Base-by-base conservation (phyloP, 2,113 vertebrate species). In the Pampusana beccarii region DNA sequence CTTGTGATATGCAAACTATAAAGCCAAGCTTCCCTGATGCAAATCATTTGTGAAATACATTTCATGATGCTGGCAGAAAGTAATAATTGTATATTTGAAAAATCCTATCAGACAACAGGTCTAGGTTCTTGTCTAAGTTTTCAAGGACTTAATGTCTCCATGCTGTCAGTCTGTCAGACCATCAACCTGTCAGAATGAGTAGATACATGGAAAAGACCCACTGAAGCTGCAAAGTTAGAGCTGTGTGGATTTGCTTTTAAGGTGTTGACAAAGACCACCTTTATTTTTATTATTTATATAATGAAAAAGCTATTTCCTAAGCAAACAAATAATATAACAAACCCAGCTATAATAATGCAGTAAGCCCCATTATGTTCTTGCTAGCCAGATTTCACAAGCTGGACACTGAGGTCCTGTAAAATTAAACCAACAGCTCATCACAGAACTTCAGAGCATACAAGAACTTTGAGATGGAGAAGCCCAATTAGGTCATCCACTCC, bases 401-500 rank as follows among this genome's bases (percentile, higher is more conserved):
- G 48, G 34, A 34, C 93, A 88, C 90, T 0, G 3, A 81, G 40
- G 90, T 42, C 82, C 44, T 72, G 57, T 96, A 96, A 96, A 96
- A 96, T 92, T 88, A 95, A 96, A 86, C 65, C 61, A 88, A 91
- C 72, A 95, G 80, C 73, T 96, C 93, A 92, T 94, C 90, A 75
- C 26, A 94, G 26, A 88, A 48, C 34, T 96, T 94, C 90, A 93
- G 51, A 88, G 38, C 0, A 0, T 71, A 56, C 0, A 0, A 90
- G 82, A 91, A 88, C 56, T 70, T 83, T 0, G 1, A 86, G 75
- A 79, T 38, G 86, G 94, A 97, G 96, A 93, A 97, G 84, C 29
- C 77, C 95, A 88, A 51, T 97, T 93, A 97, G 94, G 75, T 97
- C 86, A 96, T 91, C 71, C 64, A 51, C 86, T 95, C 81, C 91